Conservation (phyloP, 2,797 vertebrate species). For the Synanceia verrucosa region DNA sequence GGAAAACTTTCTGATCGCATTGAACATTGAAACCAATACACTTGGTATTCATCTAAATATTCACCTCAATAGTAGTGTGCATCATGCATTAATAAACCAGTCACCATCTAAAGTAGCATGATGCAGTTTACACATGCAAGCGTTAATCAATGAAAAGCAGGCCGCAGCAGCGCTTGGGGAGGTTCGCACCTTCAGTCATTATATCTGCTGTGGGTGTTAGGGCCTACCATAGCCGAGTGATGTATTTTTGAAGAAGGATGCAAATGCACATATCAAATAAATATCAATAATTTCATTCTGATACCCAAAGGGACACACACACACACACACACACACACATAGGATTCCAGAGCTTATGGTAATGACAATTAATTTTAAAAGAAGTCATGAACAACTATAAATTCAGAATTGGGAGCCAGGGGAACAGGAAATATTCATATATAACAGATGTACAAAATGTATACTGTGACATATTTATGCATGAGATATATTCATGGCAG, state of each 20-base stretch:
- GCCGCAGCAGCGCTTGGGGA: constrained; percentile 7
- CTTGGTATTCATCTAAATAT: neutral
- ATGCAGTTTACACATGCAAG: neutral
- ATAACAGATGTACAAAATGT: too few species aligned
- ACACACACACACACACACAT: neutral
- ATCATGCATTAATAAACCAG: constrained; percentile 16
- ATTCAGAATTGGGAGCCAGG: too few species aligned
- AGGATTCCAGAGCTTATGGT: neutral
- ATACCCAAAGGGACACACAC: neutral
- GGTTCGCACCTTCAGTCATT: constrained; percentile 10
- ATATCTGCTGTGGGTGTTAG: constrained; percentile 5
- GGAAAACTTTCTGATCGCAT: neutral
- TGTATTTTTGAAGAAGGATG: neutral
- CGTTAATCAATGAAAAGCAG: constrained; percentile 33
- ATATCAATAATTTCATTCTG: neutral
- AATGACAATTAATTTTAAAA: neutral
- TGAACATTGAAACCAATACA: neutral
- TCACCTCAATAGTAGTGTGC: neutral
- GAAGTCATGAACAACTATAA: neutral
- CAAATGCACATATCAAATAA: neutral
- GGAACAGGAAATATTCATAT: too few species aligned
- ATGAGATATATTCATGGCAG: too few species aligned
- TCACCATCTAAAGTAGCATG: constrained; percentile 2
- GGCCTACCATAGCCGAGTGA: neutral
- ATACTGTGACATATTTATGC: too few species aligned